Conservation (phyloP, 1,140 invertebrate genomes). For the Temnothorax longispinosus region DNA sequence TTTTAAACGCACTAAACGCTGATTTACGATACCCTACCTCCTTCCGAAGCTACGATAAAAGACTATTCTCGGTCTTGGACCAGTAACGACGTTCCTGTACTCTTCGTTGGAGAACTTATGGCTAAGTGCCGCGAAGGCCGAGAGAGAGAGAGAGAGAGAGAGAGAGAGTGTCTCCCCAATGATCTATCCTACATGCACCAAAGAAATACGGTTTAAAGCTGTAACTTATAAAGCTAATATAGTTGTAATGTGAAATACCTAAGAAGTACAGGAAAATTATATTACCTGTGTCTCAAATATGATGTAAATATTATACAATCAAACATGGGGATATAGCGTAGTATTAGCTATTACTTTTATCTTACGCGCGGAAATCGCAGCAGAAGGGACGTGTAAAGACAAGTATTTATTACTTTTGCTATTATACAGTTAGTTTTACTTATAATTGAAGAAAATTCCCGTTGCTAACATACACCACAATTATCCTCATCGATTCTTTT, state of each 20-base stretch:
- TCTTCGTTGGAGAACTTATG: slow-evolving; percentile 52
- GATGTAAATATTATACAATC: neutral
- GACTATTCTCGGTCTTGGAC: slow-evolving; percentile 58
- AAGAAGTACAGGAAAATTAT: neutral
- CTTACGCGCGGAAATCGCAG: neutral
- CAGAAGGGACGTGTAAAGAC: neutral
- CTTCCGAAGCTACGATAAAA: slow-evolving; percentile 69
- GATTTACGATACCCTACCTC: slow-evolving; percentile 64
- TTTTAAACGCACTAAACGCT: slow-evolving; percentile 73
- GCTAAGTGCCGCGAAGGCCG: slow-evolving; percentile 47
- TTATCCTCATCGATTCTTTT: neutral
- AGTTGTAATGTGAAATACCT: neutral
- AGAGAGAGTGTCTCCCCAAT: neutral
- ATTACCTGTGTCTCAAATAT: neutral
- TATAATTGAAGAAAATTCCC: neutral
- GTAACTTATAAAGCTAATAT: neutral
- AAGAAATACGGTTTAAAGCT: neutral
- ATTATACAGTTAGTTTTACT: neutral
- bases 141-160: neutral
- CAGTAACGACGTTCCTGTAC: slow-evolving; percentile 42
- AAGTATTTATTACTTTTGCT: neutral
- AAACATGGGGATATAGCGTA: neutral
- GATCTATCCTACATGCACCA: neutral
- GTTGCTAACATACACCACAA: neutral
- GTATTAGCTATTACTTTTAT: neutral